Evolutionary conservation across 2,797 vertebrate genomes (phyloP).

Genomic region (Thripadectes ignobilis): DNA sequence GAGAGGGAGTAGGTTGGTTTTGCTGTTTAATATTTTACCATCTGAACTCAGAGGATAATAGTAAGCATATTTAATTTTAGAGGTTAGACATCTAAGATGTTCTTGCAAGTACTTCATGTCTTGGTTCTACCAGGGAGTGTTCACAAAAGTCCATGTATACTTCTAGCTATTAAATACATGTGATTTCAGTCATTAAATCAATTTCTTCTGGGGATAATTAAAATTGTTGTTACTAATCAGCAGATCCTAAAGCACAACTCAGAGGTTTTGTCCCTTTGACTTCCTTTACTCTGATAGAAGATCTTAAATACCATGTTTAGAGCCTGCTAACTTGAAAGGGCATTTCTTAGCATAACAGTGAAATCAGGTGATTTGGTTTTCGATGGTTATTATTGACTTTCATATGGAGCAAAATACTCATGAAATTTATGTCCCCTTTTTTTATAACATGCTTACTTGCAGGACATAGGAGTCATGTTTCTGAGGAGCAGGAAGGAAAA

Average conservation of each 20-base stretch:
- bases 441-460: neutral
- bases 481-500: neutral
- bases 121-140: neutral
- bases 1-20: neutral
- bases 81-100: neutral
- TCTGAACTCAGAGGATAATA: neutral
- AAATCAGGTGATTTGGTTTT: neutral
- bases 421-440: neutral
- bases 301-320: neutral
- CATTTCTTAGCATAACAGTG: neutral
- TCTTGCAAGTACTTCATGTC: neutral
- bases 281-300: neutral
- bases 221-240: neutral
- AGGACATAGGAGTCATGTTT: neutral
- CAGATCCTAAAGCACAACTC: neutral
- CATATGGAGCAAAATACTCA: neutral
- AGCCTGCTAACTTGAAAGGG: neutral
- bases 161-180: neutral
- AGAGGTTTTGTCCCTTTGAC: neutral
- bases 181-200: neutral
- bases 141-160: neutral
- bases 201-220: neutral
- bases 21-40: neutral
- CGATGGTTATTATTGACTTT: neutral
- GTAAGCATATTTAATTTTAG: neutral